A percentile compares a stretch with the other conserved stretches of the same genome.
Conservation (phyloP, 2,888 invertebrate genomes). For the Aromia moschata region DNA sequence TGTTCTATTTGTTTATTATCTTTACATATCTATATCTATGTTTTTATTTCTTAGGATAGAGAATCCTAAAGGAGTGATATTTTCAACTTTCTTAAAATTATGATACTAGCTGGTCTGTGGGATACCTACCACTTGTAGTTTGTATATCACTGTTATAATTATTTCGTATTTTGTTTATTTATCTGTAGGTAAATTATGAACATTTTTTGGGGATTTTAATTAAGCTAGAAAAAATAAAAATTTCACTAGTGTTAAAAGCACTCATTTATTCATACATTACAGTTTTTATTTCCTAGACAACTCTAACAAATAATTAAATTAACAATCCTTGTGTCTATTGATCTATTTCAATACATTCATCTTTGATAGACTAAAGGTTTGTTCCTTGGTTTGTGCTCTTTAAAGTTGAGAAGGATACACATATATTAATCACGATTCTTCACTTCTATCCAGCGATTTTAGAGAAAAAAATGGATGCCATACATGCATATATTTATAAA, state of each 20-base stretch:
- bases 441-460: slow-evolving; percentile 27
- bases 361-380: slow-evolving; percentile 31
- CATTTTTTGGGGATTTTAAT: too few species aligned
- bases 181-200: too few species aligned
- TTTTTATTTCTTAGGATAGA: too few species aligned
- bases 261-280: slow-evolving; percentile 43
- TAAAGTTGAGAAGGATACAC: slow-evolving; percentile 46
- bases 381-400: slow-evolving; percentile 40
- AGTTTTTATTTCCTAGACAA: slow-evolving; percentile 37
- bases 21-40: too few species aligned
- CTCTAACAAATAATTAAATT: slow-evolving; percentile 34
- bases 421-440: slow-evolving; percentile 37
- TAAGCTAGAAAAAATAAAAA: slow-evolving; percentile 16
- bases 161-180: too few species aligned
- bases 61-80: too few species aligned
- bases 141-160: too few species aligned
- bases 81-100: too few species aligned
- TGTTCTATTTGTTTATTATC: too few species aligned
- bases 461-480: slow-evolving; percentile 9
- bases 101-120: too few species aligned
- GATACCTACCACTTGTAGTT: too few species aligned
- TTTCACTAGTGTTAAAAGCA: slow-evolving; percentile 38
- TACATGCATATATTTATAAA: slow-evolving; percentile 4
- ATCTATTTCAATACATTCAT: slow-evolving; percentile 32
- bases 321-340: slow-evolving; percentile 37